Conservation (phyloP, 2,797 vertebrate species). For the Telmatherina bonti region DNA sequence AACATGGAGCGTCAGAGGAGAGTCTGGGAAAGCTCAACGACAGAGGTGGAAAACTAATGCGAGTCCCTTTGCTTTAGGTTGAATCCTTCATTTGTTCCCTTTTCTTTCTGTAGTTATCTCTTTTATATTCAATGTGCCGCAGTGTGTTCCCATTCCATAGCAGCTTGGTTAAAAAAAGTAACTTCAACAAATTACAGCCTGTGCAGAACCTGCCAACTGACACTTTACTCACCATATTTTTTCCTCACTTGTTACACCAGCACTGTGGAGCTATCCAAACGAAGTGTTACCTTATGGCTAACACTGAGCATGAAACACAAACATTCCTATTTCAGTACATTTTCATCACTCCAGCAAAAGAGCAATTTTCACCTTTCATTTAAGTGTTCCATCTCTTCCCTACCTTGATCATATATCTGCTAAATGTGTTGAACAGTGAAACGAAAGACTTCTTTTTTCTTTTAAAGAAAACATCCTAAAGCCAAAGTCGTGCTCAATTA, state of each 20-base stretch:
- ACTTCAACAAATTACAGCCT: slow-evolving; percentile 2
- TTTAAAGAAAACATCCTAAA: neutral
- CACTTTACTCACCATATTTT: slow-evolving; percentile 21
- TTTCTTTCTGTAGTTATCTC: neutral
- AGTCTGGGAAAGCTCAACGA: slow-evolving; percentile 41
- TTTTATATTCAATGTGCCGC: neutral
- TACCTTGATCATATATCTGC: slow-evolving; percentile 30
- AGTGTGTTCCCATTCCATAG: neutral
- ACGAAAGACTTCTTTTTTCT: neutral
- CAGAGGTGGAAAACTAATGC: slow-evolving; percentile 28
- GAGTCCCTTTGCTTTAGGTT: slow-evolving; percentile 46
- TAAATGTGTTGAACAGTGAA: slow-evolving; percentile 6
- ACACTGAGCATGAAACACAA: slow-evolving; percentile 22
- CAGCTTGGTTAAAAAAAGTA: neutral
- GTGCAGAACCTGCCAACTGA: slow-evolving; percentile 19
- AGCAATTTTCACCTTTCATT: slow-evolving; percentile 44
- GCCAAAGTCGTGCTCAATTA: neutral
- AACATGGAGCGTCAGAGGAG: slow-evolving; percentile 45
- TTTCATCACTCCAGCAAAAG: slow-evolving; percentile 6
- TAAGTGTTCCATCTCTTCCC: slow-evolving; percentile 47
- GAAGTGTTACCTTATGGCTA: slow-evolving; percentile 36
- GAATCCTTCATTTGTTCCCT: neutral
- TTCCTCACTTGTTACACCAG: slow-evolving; percentile 13
- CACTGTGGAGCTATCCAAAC: slow-evolving; percentile 17
- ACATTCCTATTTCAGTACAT: slow-evolving; percentile 5